phyloP scores from a whole-genome alignment of 2,113 vertebrate genomes.

The Phaetusa simplex region DNA sequence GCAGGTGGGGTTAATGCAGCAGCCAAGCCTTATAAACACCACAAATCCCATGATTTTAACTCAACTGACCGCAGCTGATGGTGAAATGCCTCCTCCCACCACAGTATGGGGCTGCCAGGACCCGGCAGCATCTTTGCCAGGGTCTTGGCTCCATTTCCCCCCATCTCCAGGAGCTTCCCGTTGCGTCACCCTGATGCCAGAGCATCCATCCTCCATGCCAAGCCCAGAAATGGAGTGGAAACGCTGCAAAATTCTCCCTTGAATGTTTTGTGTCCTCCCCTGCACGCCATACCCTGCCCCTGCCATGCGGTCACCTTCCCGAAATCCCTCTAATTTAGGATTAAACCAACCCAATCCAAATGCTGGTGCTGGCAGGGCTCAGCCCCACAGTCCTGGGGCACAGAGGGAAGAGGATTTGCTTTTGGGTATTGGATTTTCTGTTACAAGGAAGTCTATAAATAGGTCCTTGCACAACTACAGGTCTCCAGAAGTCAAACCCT shows the following conservation, averaged over 20 bases:
- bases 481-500: background rate
- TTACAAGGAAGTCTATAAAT: background rate
- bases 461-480: background rate
- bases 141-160: background rate
- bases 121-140: background rate
- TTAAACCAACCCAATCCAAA: background rate
- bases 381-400: accelerated
- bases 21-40: background rate
- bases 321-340: background rate
- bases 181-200: accelerated
- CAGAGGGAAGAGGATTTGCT: background rate
- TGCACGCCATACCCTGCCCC: background rate
- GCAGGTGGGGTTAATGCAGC: background rate
- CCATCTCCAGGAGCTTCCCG: accelerated
- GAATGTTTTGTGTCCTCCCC: background rate
- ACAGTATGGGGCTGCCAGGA: background rate
- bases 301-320: background rate
- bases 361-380: background rate
- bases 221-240: background rate
- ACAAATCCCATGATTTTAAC: background rate
- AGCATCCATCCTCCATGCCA: background rate
- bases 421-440: background rate
- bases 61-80: background rate
- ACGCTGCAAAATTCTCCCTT: background rate
- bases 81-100: background rate